phyloP scores from a whole-genome alignment of 2,888 invertebrate genomes.

The Mellilla xanthometata region DNA sequence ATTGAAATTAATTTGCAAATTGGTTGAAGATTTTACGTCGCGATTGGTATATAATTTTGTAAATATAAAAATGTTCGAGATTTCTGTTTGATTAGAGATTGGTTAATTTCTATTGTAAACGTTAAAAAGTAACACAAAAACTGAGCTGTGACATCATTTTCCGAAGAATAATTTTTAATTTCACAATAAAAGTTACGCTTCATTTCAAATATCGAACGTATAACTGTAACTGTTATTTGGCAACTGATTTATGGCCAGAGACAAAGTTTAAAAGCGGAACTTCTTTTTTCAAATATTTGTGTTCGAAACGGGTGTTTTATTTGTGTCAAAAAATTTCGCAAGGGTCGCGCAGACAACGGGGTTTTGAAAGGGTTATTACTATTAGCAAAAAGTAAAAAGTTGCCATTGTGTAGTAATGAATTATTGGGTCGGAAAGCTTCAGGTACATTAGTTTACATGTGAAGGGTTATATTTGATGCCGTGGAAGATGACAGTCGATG shows the following conservation, averaged over 20 bases:
- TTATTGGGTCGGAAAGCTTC: constrained; percentile 80
- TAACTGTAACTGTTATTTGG: constrained; percentile 65
- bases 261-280: constrained; percentile 67
- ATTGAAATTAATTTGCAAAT: constrained; percentile 35
- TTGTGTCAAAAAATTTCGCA: constrained; percentile 75
- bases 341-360: constrained; percentile 70
- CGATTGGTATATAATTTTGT: too few relatives aligned
- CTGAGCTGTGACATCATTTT: too few relatives aligned
- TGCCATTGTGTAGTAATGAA: constrained; percentile 78
- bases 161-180: constrained; percentile 17
- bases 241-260: constrained; percentile 76
- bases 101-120: too few relatives aligned
- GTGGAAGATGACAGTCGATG: constrained; percentile 68
- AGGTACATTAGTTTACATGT: constrained; percentile 77
- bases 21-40: neutral
- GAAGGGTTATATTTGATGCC: constrained; percentile 70
- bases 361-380: constrained; percentile 75
- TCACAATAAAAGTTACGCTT: constrained; percentile 59
- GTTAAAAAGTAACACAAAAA: too few relatives aligned
- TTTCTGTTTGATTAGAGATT: too few relatives aligned
- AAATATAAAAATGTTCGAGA: too few relatives aligned
- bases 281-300: constrained; percentile 75
- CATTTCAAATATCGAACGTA: constrained; percentile 67
- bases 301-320: constrained; percentile 78
- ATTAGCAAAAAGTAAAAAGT: constrained; percentile 64